A percentile compares a stretch with the other conserved stretches of the same genome.
phyloP scores from a whole-genome alignment of 1,140 invertebrate genomes.

The Teleogryllus occipitalis region DNA sequence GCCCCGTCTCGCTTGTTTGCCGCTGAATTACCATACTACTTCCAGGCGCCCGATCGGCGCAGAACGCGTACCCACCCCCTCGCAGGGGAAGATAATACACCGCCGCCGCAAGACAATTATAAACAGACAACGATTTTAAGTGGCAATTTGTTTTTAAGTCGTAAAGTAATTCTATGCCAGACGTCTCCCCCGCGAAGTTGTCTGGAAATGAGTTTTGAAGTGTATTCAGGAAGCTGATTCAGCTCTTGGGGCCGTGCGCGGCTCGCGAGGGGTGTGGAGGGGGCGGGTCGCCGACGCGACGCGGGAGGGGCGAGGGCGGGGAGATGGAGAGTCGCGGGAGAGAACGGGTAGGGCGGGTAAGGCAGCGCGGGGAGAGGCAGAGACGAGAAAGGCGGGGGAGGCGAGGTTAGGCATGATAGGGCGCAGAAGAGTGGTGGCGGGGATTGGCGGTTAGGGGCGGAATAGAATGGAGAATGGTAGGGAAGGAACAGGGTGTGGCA shows the following conservation, averaged over 20 bases:
- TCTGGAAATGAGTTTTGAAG: neutral
- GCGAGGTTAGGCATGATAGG: too few relatives aligned
- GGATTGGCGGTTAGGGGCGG: too few relatives aligned
- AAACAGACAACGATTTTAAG: conserved; percentile 5
- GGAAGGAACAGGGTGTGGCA: too few relatives aligned
- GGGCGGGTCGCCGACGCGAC: too few relatives aligned
- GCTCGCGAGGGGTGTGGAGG: neutral
- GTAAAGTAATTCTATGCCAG: neutral
- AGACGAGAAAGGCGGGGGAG: too few relatives aligned
- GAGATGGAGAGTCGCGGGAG: too few relatives aligned
- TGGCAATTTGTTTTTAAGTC: conserved; percentile 5
- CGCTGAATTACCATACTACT: neutral
- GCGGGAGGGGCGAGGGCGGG: too few relatives aligned
- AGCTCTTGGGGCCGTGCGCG: neutral
- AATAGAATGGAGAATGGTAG: too few relatives aligned
- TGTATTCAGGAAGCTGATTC: neutral
- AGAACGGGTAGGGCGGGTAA: too few relatives aligned
- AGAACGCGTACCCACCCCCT: too few relatives aligned
- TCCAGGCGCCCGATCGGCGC: neutral
- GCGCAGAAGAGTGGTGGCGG: too few relatives aligned
- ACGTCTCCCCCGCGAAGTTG: neutral
- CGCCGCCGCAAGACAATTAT: neutral
- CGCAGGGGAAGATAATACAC: neutral
- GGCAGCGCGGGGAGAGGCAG: too few relatives aligned
- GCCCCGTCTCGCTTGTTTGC: neutral